Conservation (phyloP, 2,888 invertebrate species). For the Epiblema foenella region DNA sequence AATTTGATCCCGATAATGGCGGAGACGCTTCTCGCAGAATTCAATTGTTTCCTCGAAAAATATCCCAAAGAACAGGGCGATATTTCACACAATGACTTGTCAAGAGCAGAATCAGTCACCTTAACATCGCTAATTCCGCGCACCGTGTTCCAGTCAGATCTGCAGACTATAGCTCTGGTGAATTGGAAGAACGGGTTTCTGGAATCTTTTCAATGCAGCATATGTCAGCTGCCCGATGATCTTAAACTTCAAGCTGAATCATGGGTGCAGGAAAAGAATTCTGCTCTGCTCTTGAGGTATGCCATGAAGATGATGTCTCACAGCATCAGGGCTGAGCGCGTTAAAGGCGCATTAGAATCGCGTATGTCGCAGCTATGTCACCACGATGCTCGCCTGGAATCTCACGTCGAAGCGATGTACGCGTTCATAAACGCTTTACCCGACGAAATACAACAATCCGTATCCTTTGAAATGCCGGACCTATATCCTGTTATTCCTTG, state of each 20-base stretch:
- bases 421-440: constrained; percentile 60
- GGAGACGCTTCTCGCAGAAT: constrained; percentile 67
- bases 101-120: not conserved
- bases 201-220: constrained; percentile 66
- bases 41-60: constrained; percentile 66
- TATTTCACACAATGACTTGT: not conserved
- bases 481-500: constrained; percentile 66
- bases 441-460: constrained; percentile 58
- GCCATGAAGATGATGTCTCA: constrained; percentile 69
- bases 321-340: constrained; percentile 65
- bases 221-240: constrained; percentile 62
- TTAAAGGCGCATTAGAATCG: constrained; percentile 60
- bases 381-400: constrained; percentile 65
- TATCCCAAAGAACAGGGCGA: constrained; percentile 55
- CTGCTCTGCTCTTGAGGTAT: constrained; percentile 64
- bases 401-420: constrained; percentile 66
- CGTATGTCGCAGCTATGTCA: constrained; percentile 64
- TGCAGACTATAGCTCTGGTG: constrained; percentile 62
- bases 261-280: constrained; percentile 67
- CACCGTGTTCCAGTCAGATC: constrained; percentile 65
- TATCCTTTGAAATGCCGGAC: constrained; percentile 57
- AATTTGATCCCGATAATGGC: constrained; percentile 59
- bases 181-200: constrained; percentile 75
- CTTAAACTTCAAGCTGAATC: constrained; percentile 60
- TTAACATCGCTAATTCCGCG: constrained; percentile 54